Evolutionary conservation across 2,888 invertebrate genomes (phyloP), one percentile per base, ranked within the genome.

Genomic region (Deilephila elpenor): DNA sequence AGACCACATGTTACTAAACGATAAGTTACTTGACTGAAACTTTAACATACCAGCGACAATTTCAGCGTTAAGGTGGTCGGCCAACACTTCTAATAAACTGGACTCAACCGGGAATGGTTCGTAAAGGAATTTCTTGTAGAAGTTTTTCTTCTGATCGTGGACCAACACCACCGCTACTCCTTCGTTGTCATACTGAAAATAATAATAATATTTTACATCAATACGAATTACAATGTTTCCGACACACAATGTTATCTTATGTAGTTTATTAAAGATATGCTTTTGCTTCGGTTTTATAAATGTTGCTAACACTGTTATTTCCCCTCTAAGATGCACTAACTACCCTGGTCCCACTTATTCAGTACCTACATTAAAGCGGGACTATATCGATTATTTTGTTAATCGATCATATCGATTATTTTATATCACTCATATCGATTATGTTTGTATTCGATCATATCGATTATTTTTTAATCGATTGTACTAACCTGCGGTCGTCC

Each of bases 81-180:
- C 97, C 73, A 99, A 88, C 0, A 99, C 99, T 74, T 96, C 96
- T 7, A 99, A 93, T 61, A 99, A 91, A 86, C 98, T 99, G 0
- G 99, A 99, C 90, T 99, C 99, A 0, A 99, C 99, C 0, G 99
- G 99, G 93, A 99, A 99, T 0, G 99, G 99, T 89, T 99, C 99
- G 91, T 99, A 99, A 0, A 99, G 94, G 94, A 99, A 99, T 89
- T 99, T 99, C 89, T 99, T 99, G 94, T 99, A 99, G 95, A 99
- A 99, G 88, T 98, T 98, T 92, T 99, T 99, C 93, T 99, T 99
- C 70, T 98, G 96, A 84, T 99, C 99, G 85, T 99, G 99, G 0
- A 99, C 98, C 78, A 98, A 92, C 1, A 98, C 97, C 6, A 98
- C 97, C 0, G 98, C 98, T 0, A 98, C 97, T 0, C 98, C 99